Evolutionary conservation across 1,140 invertebrate genomes (phyloP), one percentile per base, ranked within the genome.

Genomic region (Lucilia sericata): DNA sequence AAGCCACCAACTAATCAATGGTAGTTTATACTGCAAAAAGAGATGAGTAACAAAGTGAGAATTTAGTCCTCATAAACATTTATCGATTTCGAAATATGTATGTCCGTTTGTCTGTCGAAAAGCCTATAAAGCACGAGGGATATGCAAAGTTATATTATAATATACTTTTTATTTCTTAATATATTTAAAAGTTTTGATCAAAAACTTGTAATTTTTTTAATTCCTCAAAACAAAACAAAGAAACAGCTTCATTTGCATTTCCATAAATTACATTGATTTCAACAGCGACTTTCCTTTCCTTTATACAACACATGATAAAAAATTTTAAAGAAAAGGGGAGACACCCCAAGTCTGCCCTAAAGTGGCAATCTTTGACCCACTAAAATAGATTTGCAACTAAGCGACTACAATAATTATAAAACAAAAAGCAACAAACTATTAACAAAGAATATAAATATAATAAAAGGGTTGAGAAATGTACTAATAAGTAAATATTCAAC

Each of bases 301-400:
- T 17, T 9, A 10, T 21, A 70, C 17, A 21, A 21, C 60, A 70
- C 19, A 21, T 60, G 60, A 70, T 70, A 19, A 25, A 60, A 21
- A 21, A 7, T 25, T 19, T 21, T 21, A 21, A 42, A 7, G 17
- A 70, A 21, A 21, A 21, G 60, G 60, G 60, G 60, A 70, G 60
- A 70, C 0, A 21, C 60, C 60, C 60, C 19, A 21, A 10, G 17
- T 14, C 30, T 17, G 21, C 60, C 60, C 60, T 21, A 21, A 10
- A 19, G 8, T 80, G 76, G 10, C 42, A 78, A 21, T 47, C n/a
- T 21, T 5, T 80, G 76, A 80, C 76, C 76, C 76, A 80, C 42
- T 80, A 49, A 80, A 80, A 80, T 80, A 80, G 76, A 21, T 80
- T 80, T 49, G 76, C 42, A 80, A 80, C 76, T 47, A 19, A 21